Conservation (phyloP, 2,113 vertebrate species). For the Cyphomyrus discorhynchus region DNA sequence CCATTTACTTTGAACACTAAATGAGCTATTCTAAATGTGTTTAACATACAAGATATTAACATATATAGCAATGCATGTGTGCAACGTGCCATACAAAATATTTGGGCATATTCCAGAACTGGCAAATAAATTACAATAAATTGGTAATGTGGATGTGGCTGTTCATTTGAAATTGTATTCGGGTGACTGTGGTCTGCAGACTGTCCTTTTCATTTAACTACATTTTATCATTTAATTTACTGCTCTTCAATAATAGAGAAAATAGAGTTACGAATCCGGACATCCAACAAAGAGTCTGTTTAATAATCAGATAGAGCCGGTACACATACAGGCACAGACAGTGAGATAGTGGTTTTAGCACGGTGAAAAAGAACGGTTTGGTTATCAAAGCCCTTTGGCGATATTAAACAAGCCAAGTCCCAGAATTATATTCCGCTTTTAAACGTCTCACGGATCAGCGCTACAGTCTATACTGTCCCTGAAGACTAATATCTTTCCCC, state of each 20-base stretch:
- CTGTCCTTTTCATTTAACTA: neutral
- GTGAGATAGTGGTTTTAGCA: neutral
- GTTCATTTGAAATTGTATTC: neutral
- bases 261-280: neutral
- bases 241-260: neutral
- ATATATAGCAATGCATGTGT: neutral
- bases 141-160: neutral
- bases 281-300: neutral
- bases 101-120: neutral
- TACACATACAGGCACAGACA: neutral
- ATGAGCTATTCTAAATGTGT: neutral
- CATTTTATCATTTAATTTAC: neutral
- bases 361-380: neutral
- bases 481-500: neutral
- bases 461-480: neutral
- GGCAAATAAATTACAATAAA: neutral
- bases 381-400: neutral
- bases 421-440: neutral
- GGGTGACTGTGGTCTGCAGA: neutral
- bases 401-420: neutral
- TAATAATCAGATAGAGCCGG: neutral
- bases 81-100: neutral
- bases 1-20: neutral
- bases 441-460: neutral
- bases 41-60: neutral